Base-by-base conservation (phyloP, 2,113 vertebrate species). In the Mastomys coucha region DNA sequence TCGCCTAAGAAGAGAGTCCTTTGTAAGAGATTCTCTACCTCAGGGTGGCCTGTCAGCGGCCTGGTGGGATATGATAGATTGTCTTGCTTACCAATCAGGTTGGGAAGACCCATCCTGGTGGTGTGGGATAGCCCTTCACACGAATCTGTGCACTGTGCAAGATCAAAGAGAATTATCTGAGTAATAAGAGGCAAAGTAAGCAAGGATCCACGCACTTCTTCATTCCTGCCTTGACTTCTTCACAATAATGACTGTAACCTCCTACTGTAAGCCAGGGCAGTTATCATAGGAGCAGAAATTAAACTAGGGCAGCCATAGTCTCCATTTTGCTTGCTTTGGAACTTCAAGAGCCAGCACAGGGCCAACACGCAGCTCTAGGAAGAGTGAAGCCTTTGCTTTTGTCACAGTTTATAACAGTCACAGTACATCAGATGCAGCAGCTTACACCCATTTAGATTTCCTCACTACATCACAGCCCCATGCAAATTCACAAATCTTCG, bases 391-490 rank as follows among this genome's bases (percentile, higher is more conserved):
- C 49, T 28, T 33, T 36, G 1, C 7, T 49, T 63, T 73, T 67
- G 13, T 1, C n/a, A n/a, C 39, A 31, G 12, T 45, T 24, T 24
- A 78, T 63, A 51, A 3, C n/a, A 84, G 56, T 11, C 19, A 10
- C 6, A 2, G n/a, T 2, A 2, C 6, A 24, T 7, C 12, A 65
- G 28, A 67, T 31, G 17, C n/a, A n/a, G n/a, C 49, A 5, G 45
- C 14, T 22, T 45, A 51, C 24, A 7, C 28, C 70, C 67, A 4
- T 17, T 16, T 7, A 20, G 56, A n/a, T 9, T 49, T n/a, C n/a
- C 51, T 13, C 58, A 8, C 49, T 26, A 16, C 72, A 49, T 73
- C 75, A 51, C 31, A 63, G 85, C 6, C 31, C 53, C n/a, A 10
- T 16, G 7, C 12, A 1, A 28, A 26, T 45, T 31, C 53, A 22